Evolutionary conservation across 1,140 invertebrate genomes (phyloP).

Genomic region (Panagrolaimus sp.): DNA sequence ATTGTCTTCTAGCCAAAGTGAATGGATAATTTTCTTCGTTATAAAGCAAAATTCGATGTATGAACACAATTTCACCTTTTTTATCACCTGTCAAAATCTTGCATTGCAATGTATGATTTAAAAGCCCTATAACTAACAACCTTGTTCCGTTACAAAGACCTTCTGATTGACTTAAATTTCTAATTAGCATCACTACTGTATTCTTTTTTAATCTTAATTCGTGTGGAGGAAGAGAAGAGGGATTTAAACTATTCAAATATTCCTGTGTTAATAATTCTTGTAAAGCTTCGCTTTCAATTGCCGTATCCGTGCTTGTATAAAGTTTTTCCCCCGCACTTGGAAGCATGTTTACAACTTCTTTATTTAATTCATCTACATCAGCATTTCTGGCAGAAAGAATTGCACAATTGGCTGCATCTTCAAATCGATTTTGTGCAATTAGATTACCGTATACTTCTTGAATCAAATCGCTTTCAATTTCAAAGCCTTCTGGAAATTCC

Average conservation of each 20-base stretch:
- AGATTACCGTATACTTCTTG: slow-evolving; percentile 5
- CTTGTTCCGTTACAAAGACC: slow-evolving; percentile 36
- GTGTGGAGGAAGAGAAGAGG: slow-evolving; percentile 57
- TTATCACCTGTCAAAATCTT: neutral
- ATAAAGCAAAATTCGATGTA: neutral
- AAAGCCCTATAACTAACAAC: slow-evolving; percentile 3
- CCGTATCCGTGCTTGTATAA: neutral
- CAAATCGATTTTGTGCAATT: neutral
- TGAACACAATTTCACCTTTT: neutral
- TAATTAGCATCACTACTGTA: slow-evolving; percentile 55
- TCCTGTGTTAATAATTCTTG: slow-evolving; percentile 28
- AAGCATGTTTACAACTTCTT: neutral
- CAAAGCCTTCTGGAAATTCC: neutral
- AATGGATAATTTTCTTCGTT: neutral
- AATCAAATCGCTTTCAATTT: slow-evolving; percentile 9
- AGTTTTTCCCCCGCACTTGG: neutral
- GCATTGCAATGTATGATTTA: slow-evolving; percentile 9
- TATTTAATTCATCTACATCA: neutral
- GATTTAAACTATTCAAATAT: slow-evolving; percentile 56
- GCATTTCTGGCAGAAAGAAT: slow-evolving; percentile 12
- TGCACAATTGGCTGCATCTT: neutral
- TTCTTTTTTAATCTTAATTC: slow-evolving; percentile 56
- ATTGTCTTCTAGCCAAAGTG: neutral
- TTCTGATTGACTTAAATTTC: slow-evolving; percentile 53
- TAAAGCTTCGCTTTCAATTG: neutral